Percentiles rank a stretch among this genome's conserved stretches.
These are phyloP conservation scores for Melanophora roralis DNA, from an alignment of 2,888 invertebrate genomes.

Conservation along the genomic window DNA sequence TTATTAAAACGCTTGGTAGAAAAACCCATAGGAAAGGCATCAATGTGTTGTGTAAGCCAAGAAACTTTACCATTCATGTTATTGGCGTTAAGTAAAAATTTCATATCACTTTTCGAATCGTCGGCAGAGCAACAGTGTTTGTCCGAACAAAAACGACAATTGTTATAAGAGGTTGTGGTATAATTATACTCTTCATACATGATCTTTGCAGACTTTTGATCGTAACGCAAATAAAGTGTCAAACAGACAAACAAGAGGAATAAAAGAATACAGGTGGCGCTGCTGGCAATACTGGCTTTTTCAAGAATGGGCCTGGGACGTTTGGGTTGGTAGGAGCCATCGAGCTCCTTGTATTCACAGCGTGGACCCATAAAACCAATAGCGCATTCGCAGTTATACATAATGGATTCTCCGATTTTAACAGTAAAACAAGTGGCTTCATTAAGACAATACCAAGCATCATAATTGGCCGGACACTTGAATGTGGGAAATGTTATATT, in stretches of 20 bases:
- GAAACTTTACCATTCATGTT: slow-evolving; percentile 39
- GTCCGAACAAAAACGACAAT: slow-evolving; percentile 55
- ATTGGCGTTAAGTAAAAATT: slow-evolving; percentile 47
- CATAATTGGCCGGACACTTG: slow-evolving; percentile 94
- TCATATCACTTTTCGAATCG: slow-evolving; percentile 45
- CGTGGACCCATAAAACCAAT: slow-evolving; percentile 95
- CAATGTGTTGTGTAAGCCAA: slow-evolving; percentile 67
- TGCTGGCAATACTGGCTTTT: slow-evolving; percentile 89
- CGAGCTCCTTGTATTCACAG: slow-evolving; percentile 97
- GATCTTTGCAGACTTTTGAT: slow-evolving; percentile 54
- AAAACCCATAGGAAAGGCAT: slow-evolving; percentile 68
- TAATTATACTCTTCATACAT: slow-evolving; percentile 32
- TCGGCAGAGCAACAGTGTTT: slow-evolving; percentile 64
- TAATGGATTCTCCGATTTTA: slow-evolving; percentile 92
- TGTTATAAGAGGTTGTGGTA: slow-evolving; percentile 21
- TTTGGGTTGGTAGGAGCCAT: slow-evolving; percentile 90
- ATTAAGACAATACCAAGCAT: slow-evolving; percentile 96
- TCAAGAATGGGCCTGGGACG: slow-evolving; percentile 87
- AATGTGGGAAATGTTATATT: slow-evolving; percentile 97
- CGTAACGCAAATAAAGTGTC: slow-evolving; percentile 79
- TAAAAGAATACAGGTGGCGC: slow-evolving; percentile 83
- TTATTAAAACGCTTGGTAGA: slow-evolving; percentile 70
- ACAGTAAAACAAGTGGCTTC: slow-evolving; percentile 96
- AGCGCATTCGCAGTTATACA: slow-evolving; percentile 97
- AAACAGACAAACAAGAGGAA: slow-evolving; percentile 80